Conservation (phyloP, 2,797 vertebrate species). For the Fistularia tabacaria region DNA sequence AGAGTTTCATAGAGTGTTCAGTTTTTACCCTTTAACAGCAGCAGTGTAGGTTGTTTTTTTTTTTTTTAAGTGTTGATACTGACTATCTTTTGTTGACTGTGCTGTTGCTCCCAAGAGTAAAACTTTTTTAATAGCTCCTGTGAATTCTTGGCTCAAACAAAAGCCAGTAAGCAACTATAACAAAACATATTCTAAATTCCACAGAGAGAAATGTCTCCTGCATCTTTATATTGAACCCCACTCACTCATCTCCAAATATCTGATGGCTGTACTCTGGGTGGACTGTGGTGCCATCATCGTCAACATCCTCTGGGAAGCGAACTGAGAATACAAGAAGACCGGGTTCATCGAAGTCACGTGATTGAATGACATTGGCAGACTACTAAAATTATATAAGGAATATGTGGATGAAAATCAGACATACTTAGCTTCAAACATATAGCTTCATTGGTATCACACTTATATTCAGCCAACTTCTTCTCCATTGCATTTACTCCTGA, state of each 20-base stretch:
- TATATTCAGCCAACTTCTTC: slow-evolving; percentile 97
- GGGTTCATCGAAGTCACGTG: neutral
- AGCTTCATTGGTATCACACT: slow-evolving; percentile 97
- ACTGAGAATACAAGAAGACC: slow-evolving; percentile 58
- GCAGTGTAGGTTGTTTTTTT: no score
- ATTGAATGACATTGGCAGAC: neutral
- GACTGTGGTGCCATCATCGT: slow-evolving; percentile 91
- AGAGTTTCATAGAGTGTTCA: no score
- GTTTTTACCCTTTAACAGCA: no score
- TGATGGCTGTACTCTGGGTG: slow-evolving; percentile 97
- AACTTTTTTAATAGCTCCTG: no score
- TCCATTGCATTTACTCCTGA: slow-evolving; percentile 88
- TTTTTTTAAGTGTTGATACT: no score
- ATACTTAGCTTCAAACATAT: slow-evolving; percentile 93
- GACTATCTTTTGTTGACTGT: no score
- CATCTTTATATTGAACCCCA: slow-evolving; percentile 28
- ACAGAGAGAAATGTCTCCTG: no score
- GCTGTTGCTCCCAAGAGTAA: no score
- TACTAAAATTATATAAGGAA: neutral
- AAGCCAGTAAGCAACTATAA: no score
- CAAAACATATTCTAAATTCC: no score
- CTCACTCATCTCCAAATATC: slow-evolving; percentile 96
- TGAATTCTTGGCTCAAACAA: no score
- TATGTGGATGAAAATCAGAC: slow-evolving; percentile 12
- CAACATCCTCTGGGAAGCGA: slow-evolving; percentile 93